Percentiles rank a stretch among this genome's conserved stretches.
phyloP scores from a whole-genome alignment of 2,113 vertebrate genomes.

The Vireo altiloquus region DNA sequence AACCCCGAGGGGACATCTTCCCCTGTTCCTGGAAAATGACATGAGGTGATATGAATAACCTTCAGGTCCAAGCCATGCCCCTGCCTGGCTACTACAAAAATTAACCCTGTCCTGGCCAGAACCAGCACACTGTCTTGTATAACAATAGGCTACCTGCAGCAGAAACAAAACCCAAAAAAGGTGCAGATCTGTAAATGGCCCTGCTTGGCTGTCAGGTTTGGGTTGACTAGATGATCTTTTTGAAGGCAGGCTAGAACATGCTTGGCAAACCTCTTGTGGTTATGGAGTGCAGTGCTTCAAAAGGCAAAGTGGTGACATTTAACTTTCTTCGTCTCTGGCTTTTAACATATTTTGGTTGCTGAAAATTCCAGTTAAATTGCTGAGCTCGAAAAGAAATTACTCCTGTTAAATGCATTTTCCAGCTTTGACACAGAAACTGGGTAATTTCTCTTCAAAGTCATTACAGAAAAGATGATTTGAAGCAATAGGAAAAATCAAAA shows the following conservation, averaged over 20 bases:
- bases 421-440: not conserved
- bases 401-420: not conserved
- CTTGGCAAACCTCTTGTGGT: not conserved
- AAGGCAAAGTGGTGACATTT: not conserved
- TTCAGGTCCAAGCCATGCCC: not conserved
- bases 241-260: not conserved
- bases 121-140: not conserved
- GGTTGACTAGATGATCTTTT: not conserved
- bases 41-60: not conserved
- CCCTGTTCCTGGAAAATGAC: not conserved
- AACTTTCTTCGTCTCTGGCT: not conserved
- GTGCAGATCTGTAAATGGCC: not conserved
- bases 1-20: not conserved
- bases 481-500: not conserved
- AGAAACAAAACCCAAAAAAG: not conserved
- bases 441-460: constrained; percentile 20
- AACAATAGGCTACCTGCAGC: not conserved
- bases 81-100: not conserved
- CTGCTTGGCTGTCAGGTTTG: not conserved
- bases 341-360: not conserved
- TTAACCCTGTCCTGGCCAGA: not conserved
- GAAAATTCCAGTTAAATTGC: not conserved
- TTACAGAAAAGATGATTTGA: not conserved
- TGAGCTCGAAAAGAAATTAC: not conserved
- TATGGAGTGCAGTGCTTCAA: not conserved